phyloP scores from a whole-genome alignment of 2,797 vertebrate species.

The Brachyalestes nurse region DNA sequence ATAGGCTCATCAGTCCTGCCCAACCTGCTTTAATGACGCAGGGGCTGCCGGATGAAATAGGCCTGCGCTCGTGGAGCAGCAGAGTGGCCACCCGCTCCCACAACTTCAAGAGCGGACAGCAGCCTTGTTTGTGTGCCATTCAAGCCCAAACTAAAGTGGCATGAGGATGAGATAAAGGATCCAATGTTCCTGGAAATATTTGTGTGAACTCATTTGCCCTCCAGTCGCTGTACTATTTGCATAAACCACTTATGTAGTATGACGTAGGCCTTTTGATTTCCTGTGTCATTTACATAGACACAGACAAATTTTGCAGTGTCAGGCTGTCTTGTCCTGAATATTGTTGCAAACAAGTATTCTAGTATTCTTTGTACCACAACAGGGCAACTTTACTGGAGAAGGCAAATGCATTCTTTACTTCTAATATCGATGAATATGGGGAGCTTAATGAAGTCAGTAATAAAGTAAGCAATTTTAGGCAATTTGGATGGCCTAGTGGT shows the following conservation, averaged over 20 bases:
- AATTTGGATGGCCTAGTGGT: too few species aligned
- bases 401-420: too few species aligned
- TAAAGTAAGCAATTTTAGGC: too few species aligned
- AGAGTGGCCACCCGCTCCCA: neutral
- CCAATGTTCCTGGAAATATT: neutral
- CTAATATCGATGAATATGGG: too few species aligned
- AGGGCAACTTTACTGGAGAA: too few species aligned
- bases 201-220: neutral
- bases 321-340: too few species aligned
- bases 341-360: too few species aligned
- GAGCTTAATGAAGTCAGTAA: too few species aligned
- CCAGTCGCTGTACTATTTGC: neutral
- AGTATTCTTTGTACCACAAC: too few species aligned
- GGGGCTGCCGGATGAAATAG: slow-evolving; percentile 43
- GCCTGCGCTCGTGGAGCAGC: slow-evolving; percentile 14
- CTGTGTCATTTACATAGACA: neutral
- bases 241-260: neutral
- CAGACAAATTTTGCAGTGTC: neutral
- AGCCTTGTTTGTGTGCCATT: slow-evolving; percentile 13
- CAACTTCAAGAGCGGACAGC: neutral
- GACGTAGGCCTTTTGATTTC: neutral
- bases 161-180: neutral
- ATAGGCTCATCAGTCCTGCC: slow-evolving; percentile 43
- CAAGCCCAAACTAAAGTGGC: neutral
- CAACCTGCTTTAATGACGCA: slow-evolving; percentile 50